Evolutionary conservation across 2,113 vertebrate species (phyloP).

Genomic region (Neodontobutis hainanensis): DNA sequence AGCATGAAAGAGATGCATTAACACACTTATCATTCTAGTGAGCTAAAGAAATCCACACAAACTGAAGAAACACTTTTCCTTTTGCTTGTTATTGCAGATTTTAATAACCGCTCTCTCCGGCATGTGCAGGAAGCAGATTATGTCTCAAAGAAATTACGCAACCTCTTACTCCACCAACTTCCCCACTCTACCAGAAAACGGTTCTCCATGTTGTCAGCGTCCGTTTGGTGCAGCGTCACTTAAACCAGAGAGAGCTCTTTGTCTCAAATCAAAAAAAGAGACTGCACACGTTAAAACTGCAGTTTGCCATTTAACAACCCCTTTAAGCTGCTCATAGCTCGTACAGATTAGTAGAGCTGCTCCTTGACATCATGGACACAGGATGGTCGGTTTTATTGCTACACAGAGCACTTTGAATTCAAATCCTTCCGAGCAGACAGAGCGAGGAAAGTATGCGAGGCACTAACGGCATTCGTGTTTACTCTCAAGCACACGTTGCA

Average conservation of each 20-base stretch:
- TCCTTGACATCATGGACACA: constrained; percentile 17
- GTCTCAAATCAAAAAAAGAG: constrained; percentile 46
- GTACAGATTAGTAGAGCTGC: constrained; percentile 37
- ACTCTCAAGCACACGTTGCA: constrained; percentile 9
- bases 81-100: constrained; percentile 18
- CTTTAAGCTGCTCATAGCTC: constrained; percentile 27
- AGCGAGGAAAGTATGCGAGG: constrained; percentile 27
- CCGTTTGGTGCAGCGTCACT: constrained; percentile 54
- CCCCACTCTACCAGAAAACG: constrained; percentile 26
- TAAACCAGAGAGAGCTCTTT: constrained; percentile 43
- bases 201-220: constrained; percentile 37
- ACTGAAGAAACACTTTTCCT: background rate
- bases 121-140: constrained; percentile 54
- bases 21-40: too few relatives aligned
- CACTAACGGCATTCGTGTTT: constrained; percentile 34
- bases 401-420: constrained; percentile 32
- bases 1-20: background rate
- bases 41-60: background rate
- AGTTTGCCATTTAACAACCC: constrained; percentile 44
- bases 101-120: constrained; percentile 27
- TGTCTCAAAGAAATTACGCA: constrained; percentile 54
- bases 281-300: constrained; percentile 49
- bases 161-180: constrained; percentile 42
- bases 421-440: constrained; percentile 44
- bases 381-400: constrained; percentile 36